phyloP scores from a whole-genome alignment of 1,140 invertebrate species.

The Drosophila rhopaloa region DNA sequence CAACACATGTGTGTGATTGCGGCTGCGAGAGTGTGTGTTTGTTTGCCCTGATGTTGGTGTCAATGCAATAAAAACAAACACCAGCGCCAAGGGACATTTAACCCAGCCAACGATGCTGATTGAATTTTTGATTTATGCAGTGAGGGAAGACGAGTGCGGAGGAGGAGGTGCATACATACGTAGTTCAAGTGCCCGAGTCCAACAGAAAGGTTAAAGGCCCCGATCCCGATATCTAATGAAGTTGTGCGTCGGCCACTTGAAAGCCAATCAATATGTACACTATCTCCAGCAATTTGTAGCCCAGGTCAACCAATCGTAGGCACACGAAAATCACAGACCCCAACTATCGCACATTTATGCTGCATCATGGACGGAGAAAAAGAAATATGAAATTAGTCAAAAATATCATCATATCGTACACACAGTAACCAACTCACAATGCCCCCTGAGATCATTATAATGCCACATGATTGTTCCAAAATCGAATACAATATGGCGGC shows the following conservation, averaged over 20 bases:
- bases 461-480: slow-evolving; percentile 47
- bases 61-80: slow-evolving; percentile 79
- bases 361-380: slow-evolving; percentile 52
- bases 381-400: slow-evolving; percentile 73
- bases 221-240: slow-evolving; percentile 58
- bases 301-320: slow-evolving; percentile 56
- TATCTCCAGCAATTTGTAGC: slow-evolving; percentile 39
- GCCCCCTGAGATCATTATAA: slow-evolving; percentile 55
- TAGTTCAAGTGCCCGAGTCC: slow-evolving; percentile 54
- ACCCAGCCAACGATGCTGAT: slow-evolving; percentile 65
- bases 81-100: slow-evolving; percentile 42
- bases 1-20: slow-evolving; percentile 54
- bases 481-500: slow-evolving; percentile 58
- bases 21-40: slow-evolving; percentile 30
- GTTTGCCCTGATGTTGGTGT: slow-evolving; percentile 37
- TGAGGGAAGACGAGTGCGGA: slow-evolving; percentile 1
- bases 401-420: slow-evolving; percentile 51
- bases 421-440: slow-evolving; percentile 22
- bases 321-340: slow-evolving; percentile 19
- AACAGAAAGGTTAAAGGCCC: slow-evolving; percentile 57
- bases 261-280: slow-evolving; percentile 40
- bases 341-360: slow-evolving; percentile 42
- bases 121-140: slow-evolving; percentile 82
- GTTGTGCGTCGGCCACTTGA: slow-evolving; percentile 78
- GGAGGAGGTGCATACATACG: not conserved